A percentile compares a stretch with the other conserved stretches of the same genome.
These are phyloP conservation scores for Diorhabda elongata DNA, from an alignment of 1,140 invertebrate species.

Conservation along the genomic window DNA sequence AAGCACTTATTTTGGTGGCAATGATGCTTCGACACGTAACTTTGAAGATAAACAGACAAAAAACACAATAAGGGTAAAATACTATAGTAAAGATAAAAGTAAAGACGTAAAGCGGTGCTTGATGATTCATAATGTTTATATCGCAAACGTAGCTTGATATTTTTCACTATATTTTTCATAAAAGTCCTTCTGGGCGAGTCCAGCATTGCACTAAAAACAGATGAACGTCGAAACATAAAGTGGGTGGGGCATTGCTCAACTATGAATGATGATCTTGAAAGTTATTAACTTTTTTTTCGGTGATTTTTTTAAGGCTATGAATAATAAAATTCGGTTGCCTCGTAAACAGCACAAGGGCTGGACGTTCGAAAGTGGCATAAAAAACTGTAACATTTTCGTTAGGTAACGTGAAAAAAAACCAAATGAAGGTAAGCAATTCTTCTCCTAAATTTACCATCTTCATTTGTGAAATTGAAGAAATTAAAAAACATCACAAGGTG, in stretches of 20 bases:
- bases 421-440: neutral
- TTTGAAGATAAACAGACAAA: no score
- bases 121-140: no score
- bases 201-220: slow-evolving; percentile 6
- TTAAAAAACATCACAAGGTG: no score
- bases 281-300: slow-evolving; percentile 12
- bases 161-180: no score
- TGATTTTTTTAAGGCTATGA: slow-evolving; percentile 9
- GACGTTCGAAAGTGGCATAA: neutral
- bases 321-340: slow-evolving; percentile 5
- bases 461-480: no score
- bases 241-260: slow-evolving; percentile 3
- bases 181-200: neutral
- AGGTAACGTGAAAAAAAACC: neutral
- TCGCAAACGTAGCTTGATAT: no score
- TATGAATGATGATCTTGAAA: slow-evolving; percentile 15
- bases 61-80: no score
- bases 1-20: no score
- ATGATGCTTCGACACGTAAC: no score
- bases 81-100: no score
- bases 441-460: no score
- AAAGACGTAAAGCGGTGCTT: no score
- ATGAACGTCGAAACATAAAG: slow-evolving; percentile 12
- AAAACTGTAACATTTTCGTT: slow-evolving; percentile 1
- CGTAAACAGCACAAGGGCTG: slow-evolving; percentile 8